Conservation (phyloP, 1,140 invertebrate genomes). For the Hesperophylax magnus region DNA sequence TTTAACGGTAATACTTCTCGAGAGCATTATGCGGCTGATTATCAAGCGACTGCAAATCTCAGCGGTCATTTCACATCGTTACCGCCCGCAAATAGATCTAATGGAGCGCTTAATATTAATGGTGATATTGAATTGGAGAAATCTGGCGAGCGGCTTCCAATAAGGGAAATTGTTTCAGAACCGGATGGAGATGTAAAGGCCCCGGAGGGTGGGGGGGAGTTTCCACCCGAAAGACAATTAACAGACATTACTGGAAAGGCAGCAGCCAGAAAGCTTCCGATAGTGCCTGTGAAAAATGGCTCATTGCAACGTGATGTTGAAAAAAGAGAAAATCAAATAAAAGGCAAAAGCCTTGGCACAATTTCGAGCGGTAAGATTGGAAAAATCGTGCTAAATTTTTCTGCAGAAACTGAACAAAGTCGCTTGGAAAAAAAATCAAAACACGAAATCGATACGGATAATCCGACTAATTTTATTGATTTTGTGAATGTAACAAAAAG, state of each 20-base stretch:
- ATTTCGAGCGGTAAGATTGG: not conserved
- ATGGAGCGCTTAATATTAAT: slow-evolving; percentile 41
- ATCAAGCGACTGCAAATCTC: slow-evolving; percentile 11
- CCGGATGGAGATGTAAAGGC: slow-evolving; percentile 19
- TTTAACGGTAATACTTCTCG: not conserved
- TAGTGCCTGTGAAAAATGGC: slow-evolving; percentile 52
- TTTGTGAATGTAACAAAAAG: not conserved
- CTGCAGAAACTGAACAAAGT: not conserved
- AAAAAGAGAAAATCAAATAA: slow-evolving; percentile 39
- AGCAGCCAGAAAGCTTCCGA: slow-evolving; percentile 41
- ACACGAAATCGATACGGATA: not conserved
- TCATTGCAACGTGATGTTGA: slow-evolving; percentile 45
- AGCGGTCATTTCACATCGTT: slow-evolving; percentile 24
- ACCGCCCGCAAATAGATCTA: slow-evolving; percentile 28
- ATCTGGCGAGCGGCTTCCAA: slow-evolving; percentile 33
- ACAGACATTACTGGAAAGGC: slow-evolving; percentile 49
- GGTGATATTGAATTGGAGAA: slow-evolving; percentile 37
- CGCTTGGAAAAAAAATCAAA: not conserved
- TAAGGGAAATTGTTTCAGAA: slow-evolving; percentile 41
- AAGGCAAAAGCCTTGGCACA: slow-evolving; percentile 25
- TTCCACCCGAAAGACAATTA: slow-evolving; percentile 53
- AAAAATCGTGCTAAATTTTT: slow-evolving; percentile 21
- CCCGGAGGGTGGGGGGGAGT: not conserved
- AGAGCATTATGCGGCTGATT: not conserved
- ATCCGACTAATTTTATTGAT: not conserved